Base-by-base conservation (phyloP, 2,797 vertebrate genomes). In the Xenentodon cancila region DNA sequence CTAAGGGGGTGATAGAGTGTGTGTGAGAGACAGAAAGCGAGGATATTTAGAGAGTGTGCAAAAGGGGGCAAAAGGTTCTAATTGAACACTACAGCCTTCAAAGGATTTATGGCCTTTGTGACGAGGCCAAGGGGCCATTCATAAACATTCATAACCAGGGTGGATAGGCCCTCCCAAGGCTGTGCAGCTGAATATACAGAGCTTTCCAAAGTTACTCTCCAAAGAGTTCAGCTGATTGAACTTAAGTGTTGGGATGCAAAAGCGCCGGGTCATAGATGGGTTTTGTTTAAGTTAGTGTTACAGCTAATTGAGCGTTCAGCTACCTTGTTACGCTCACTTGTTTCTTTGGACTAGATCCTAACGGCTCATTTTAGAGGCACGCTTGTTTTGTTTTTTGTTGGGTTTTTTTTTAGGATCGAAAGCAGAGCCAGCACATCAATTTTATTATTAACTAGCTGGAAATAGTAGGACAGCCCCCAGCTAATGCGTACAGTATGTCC, bases 71-170 rank as follows among this genome's bases (percentile, higher is more conserved):
- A 81, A 80, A 75, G 72, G 64, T 81, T 86, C 69, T 86, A 83
- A 88, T 85, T 84, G 84, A 88, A 86, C 81, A 83, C 73, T 82
- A 74, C 73, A 75, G 65, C 65, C 58, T 72, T 75, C 47, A 53
- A 63, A 79, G 80, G 80, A 90, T 90, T 87, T 82, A 90, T 81
- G 68, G 78, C 65, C 64, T 72, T 77, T 78, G 71, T 80, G 76
- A 77, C 19, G 40, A 77, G 71, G 79, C 73, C 81, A 85, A 85
- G 79, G 78, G 75, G 64, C 77, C 69, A 53, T 80, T 82, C 75
- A 77, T 84, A 83, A 89, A 75, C 81, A 86, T 84, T 86, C 78
- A 81, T 85, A 81, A 72, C 58, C 57, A 60, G 68, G 2, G 9
- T 42, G 61, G 69, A 75, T 59, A 50, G 58, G 47, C 62, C 67